phyloP scores from a whole-genome alignment of 2,888 invertebrate species.

The Pandemis heparana region DNA sequence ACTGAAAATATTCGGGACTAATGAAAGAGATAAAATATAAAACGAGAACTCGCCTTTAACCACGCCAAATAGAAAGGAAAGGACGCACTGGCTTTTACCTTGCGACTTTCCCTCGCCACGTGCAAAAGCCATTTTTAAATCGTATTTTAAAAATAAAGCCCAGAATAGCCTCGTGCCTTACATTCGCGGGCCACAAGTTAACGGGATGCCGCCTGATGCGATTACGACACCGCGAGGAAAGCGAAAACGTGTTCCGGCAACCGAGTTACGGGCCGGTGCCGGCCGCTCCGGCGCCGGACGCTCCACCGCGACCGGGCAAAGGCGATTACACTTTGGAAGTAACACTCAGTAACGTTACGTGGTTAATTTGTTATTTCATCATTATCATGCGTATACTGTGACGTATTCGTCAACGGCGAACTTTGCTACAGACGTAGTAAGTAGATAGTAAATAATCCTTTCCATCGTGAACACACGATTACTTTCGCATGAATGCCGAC shows the following conservation, averaged over 20 bases:
- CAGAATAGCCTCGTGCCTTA: neutral
- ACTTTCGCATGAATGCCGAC: no score
- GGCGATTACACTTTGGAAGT: conserved; percentile 14
- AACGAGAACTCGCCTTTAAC: no score
- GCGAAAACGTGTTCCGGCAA: conserved; percentile 26
- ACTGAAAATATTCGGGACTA: no score
- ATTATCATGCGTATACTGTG: no score
- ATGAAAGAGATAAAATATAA: no score
- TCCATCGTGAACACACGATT: no score
- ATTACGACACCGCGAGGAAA: conserved; percentile 26
- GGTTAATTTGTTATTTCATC: neutral
- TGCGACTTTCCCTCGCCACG: neutral
- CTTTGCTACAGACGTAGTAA: no score
- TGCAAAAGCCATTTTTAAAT: neutral
- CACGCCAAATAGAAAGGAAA: no score
- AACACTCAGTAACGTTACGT: neutral
- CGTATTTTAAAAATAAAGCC: neutral
- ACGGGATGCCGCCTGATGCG: conserved; percentile 15
- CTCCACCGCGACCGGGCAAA: neutral
- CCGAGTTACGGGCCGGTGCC: conserved; percentile 16
- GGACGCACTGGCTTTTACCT: no score
- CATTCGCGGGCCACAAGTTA: neutral
- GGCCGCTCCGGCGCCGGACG: neutral
- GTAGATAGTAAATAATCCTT: no score
- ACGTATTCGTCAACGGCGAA: no score